Evolutionary conservation across 1,140 invertebrate genomes (phyloP), one percentile per base, ranked within the genome.

Genomic region (Nasonia vitripennis): DNA sequence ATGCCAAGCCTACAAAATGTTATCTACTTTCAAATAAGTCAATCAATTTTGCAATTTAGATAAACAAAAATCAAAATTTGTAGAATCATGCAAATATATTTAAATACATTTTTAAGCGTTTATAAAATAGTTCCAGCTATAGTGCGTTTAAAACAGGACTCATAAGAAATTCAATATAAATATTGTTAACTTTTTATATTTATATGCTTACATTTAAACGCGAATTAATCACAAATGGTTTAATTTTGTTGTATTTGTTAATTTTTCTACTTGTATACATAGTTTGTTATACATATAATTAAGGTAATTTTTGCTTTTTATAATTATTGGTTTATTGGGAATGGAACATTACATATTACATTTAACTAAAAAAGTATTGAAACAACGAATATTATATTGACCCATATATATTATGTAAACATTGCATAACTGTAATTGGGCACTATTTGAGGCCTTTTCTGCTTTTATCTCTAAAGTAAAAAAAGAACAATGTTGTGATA

Each of bases 361-460:
- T 31, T 17, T 10, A 62, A n/a, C 34, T 23, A 27, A 62, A 62
- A 45, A 45, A 7, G 41, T 45, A 45, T 45, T 9, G 41, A 6
- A 20, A 45, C 51, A 78, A 78, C 48, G 51, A 78, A 78, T 62
- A 51, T 51, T 14, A 78, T 62, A 51, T 51, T 51, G 48, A 14
- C 48, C 14, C 48, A 51, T 20, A 62, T 27, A 51, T 34, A 62
- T 31, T 27, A 9, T 34, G 48, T 78, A 78, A 62, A 62, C 27
- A 62, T 62, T 78, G 14, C 11, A 27, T 55, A 55, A 78, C 12
- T 4, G 14, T 17, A 27, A 78, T 27, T 78, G n/a, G 48, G 10
- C 11, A 78, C 17, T 17, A 31, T 23, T 77, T 41, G 31, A 37
- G 17, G 9, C 48, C 11, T 51, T 51, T 17, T 14, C 14, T 23